Percentiles rank a stretch among this genome's conserved stretches.
These are phyloP conservation scores for Prinia subflava DNA, from an alignment of 2,113 vertebrate species.

Conservation along the genomic window DNA sequence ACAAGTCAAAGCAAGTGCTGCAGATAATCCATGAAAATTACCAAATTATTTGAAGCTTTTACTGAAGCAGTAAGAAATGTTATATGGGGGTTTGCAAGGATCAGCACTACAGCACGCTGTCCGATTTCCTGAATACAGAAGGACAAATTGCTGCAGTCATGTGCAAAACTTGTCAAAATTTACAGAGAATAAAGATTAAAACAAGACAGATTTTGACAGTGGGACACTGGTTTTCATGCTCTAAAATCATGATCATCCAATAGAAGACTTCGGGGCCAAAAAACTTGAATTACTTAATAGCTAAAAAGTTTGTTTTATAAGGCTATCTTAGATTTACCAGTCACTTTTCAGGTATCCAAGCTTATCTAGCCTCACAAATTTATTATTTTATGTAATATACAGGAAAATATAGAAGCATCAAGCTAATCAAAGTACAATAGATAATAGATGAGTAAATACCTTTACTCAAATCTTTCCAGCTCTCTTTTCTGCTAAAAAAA, in stretches of 20 bases:
- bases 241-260: background rate
- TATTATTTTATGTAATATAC: background rate
- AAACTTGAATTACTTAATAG: background rate
- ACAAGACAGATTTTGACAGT: background rate
- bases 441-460: rapidly evolving
- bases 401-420: background rate
- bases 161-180: background rate
- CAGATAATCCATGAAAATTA: background rate
- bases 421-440: background rate
- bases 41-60: background rate
- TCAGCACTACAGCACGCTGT: rapidly evolving
- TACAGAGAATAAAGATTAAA: background rate
- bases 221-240: background rate
- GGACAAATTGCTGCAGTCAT: background rate
- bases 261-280: background rate
- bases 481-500: background rate
- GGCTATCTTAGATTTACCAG: background rate
- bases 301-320: background rate
- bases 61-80: background rate
- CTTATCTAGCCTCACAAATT: background rate
- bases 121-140: background rate
- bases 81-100: background rate
- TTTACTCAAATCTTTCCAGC: background rate
- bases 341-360: background rate
- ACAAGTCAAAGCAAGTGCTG: rapidly evolving